Evolutionary conservation across 2,888 invertebrate genomes (phyloP), one percentile per base, ranked within the genome.

Genomic region (Lottia scabra): DNA sequence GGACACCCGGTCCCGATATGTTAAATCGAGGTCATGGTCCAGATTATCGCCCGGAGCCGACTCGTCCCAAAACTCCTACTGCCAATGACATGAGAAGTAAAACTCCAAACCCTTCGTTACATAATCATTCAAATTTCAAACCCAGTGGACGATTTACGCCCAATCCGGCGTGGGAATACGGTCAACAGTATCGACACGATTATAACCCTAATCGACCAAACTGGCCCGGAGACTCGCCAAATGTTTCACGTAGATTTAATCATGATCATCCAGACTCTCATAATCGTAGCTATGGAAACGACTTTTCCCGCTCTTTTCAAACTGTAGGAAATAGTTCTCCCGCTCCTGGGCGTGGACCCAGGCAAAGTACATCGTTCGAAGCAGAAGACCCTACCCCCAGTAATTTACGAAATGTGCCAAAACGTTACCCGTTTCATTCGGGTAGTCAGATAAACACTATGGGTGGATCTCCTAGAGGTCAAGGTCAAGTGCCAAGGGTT

Each of bases 321-420:
- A 15, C 63, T 30, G 38, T 68, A 4, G 64, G 71, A 27, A 71
- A 73, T 27, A 68, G 78, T 73, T 81, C 83, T 44, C 80, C 80
- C 19, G 82, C 81, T 70, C 80, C 81, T 63, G 84, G 82, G 63
- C 83, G 84, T 68, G 66, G 66, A 27, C 79, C 81, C 8, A 75
- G 81, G 84, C 92, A 92, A 81, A 92, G 91, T 63, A 92, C 92
- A n/a, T 92, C 92, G 73, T 93, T 92, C 82, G 92, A 92, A 79
- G 91, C 91, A 74, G 92, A 92, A 78, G 92, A 92, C 72, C 92
- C 92, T 19, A 90, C 80, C 38, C 86, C 87, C 6, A 84, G 85
- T 74, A 85, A 85, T 75, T 78, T 87, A 45, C 84, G 83, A 65
- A 81, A 86, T 65, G 81, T 84, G 75, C 85, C 81, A 38, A 80